Evolutionary conservation across 2,888 invertebrate genomes (phyloP).

Genomic region (Cynaeus angustus): DNA sequence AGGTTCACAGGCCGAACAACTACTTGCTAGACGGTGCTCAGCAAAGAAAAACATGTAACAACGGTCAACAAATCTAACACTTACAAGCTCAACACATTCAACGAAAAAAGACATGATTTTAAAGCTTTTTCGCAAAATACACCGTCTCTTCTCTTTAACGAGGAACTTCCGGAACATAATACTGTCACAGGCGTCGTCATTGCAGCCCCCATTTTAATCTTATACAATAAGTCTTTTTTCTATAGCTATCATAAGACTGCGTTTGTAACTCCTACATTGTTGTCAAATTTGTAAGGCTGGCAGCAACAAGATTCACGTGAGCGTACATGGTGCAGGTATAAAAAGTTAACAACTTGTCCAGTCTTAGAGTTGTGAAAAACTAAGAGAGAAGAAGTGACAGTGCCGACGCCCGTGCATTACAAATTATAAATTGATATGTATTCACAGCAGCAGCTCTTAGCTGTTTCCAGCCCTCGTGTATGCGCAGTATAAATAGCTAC

Average conservation of each 20-base stretch:
- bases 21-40: constrained; percentile 66
- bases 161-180: constrained; percentile 36
- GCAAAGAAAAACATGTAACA: constrained; percentile 49
- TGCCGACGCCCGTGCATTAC: constrained; percentile 50
- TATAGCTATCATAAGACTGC: constrained; percentile 54
- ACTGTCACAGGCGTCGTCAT: constrained; percentile 36
- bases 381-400: constrained; percentile 14
- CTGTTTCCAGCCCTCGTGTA: constrained; percentile 52
- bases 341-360: constrained; percentile 28
- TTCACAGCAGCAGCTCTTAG: constrained; percentile 57
- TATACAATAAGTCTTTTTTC: constrained; percentile 29
- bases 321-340: constrained; percentile 26
- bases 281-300: constrained; percentile 30
- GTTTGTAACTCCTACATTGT: constrained; percentile 39
- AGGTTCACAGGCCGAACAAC: constrained; percentile 65
- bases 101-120: constrained; percentile 20
- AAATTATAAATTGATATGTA: constrained; percentile 56
- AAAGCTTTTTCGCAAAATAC: constrained; percentile 28
- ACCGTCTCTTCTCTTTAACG: constrained; percentile 34
- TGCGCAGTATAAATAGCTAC: constrained; percentile 59
- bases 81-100: constrained; percentile 45
- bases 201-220: constrained; percentile 5
- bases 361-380: constrained; percentile 28
- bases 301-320: constrained; percentile 18
- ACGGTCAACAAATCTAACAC: constrained; percentile 45